Evolutionary conservation across 2,113 vertebrate species (phyloP).

Genomic region (Orycteropus afer): DNA sequence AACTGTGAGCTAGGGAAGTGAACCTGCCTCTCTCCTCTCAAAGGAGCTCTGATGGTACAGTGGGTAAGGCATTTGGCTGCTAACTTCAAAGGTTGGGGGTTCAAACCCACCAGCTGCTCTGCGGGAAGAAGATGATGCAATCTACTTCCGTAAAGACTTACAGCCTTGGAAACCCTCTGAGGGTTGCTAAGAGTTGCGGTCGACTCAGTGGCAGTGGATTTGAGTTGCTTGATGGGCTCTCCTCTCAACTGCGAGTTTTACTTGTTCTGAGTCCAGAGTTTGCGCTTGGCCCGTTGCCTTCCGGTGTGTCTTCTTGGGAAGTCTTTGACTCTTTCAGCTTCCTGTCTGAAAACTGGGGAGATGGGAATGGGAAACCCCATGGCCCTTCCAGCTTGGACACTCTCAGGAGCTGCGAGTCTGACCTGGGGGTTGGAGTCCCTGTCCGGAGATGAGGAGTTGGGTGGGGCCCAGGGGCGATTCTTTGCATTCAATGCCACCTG

Average conservation of each 20-base stretch:
- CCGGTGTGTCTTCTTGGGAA: not conserved
- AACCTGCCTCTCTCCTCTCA: not conserved
- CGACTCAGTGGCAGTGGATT: no score
- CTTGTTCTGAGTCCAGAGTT: not conserved
- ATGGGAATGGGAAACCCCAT: not conserved
- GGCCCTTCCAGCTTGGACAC: not conserved
- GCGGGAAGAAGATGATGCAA: no score
- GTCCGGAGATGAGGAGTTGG: not conserved
- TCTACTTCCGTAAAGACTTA: no score
- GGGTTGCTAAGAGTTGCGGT: no score
- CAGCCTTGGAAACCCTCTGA: no score
- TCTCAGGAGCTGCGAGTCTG: not conserved
- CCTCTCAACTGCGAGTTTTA: not conserved
- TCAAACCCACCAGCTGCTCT: no score
- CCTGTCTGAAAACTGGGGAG: not conserved
- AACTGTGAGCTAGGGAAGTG: not conserved
- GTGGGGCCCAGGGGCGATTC: not conserved
- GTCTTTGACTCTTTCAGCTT: not conserved
- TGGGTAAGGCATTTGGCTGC: no score
- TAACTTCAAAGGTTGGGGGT: no score
- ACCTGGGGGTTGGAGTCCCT: not conserved
- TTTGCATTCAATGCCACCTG: not conserved
- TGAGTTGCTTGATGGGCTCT: no score
- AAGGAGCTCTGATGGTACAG: no score
- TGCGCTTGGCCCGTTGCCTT: not conserved